Percentiles rank a stretch among this genome's conserved stretches.
Conservation (phyloP, 2,113 vertebrate genomes). For the Pomatorhinus ruficollis region DNA sequence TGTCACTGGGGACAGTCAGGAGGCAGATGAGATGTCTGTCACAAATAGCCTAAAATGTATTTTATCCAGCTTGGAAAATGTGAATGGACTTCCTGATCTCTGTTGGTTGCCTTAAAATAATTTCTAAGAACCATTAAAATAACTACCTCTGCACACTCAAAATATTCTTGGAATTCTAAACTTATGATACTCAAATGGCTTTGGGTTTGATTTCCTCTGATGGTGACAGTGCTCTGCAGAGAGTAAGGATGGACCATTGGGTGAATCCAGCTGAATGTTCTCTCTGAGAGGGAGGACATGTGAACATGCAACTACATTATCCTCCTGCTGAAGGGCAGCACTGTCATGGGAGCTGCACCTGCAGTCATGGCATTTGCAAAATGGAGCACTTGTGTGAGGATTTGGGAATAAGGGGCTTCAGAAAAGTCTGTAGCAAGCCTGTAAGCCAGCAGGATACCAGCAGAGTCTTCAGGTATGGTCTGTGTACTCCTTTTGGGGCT, state of each 20-base stretch:
- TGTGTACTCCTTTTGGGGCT: background rate
- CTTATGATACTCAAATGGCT: background rate
- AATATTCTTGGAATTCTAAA: background rate
- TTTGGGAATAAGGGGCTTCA: constrained; percentile 13
- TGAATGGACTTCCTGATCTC: background rate
- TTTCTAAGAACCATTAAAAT: background rate
- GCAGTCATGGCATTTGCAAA: background rate
- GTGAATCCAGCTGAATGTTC: background rate
- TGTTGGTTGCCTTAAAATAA: background rate
- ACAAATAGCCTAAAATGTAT: background rate
- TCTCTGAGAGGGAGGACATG: background rate
- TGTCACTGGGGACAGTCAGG: background rate
- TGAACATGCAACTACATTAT: background rate
- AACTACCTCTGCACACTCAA: background rate
- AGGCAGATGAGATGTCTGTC: background rate
- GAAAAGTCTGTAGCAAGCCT: background rate
- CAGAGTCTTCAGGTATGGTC: background rate
- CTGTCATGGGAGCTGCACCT: constrained; percentile 15
- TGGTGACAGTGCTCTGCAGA: background rate
- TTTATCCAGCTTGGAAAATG: background rate
- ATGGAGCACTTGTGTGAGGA: constrained; percentile 7
- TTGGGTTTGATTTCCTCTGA: background rate
- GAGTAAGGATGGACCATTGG: background rate
- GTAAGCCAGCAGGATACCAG: background rate
- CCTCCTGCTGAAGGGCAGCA: background rate